Evolutionary conservation across 2,113 vertebrate species (phyloP).

Genomic region (Abramis brama): DNA sequence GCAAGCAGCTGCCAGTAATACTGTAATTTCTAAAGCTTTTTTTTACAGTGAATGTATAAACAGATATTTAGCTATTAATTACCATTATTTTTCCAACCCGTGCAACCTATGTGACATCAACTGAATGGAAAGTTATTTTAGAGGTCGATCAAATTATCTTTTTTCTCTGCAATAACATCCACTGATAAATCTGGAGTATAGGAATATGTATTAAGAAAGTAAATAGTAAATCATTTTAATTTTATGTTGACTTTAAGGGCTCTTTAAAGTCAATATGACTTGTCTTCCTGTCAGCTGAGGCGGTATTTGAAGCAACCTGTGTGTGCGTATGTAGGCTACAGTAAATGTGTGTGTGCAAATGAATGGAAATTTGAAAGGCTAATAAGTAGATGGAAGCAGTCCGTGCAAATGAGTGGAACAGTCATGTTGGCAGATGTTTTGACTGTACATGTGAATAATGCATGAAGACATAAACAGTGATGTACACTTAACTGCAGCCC

Average conservation of each 20-base stretch:
- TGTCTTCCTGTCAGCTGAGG: conserved; percentile 32
- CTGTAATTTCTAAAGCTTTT: too few relatives aligned
- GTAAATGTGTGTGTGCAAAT: background rate
- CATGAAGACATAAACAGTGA: conserved; percentile 42
- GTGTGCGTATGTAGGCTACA: background rate
- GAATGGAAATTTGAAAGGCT: conserved; percentile 16
- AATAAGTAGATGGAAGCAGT: background rate
- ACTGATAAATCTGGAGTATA: background rate
- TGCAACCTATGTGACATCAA: background rate
- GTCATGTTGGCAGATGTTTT: conserved; percentile 2
- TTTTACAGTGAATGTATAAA: too few relatives aligned
- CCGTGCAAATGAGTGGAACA: background rate
- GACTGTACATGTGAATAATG: conserved; percentile 51
- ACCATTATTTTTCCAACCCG: background rate
- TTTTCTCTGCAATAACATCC: background rate
- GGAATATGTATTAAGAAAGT: background rate
- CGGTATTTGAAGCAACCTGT: conserved; percentile 33
- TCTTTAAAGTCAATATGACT: conserved; percentile 27
- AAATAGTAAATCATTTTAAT: background rate
- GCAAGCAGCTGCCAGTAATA: too few relatives aligned
- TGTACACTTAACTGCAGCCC: conserved; percentile 36
- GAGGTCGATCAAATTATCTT: background rate
- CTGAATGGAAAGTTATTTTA: background rate
- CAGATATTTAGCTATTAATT: background rate
- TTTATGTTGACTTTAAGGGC: conserved; percentile 2